phyloP scores from a whole-genome alignment of 2,113 vertebrate species.

The Deroptyus accipitrinus region DNA sequence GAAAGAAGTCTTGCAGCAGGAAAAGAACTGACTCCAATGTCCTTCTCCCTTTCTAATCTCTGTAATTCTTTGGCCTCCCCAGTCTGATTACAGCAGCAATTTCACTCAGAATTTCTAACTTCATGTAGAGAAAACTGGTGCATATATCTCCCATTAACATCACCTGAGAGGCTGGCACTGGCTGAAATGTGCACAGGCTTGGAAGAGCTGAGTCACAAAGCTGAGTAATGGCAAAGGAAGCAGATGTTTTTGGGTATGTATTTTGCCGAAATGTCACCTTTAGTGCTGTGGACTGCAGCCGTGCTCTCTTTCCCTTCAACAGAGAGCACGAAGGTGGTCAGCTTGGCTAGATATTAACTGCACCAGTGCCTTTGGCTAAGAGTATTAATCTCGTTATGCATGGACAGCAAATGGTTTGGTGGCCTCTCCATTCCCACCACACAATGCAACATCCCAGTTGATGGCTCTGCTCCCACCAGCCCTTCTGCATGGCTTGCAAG shows the following conservation, averaged over 20 bases:
- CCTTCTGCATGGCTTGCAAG: accelerated
- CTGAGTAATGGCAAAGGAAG: not conserved
- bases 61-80: not conserved
- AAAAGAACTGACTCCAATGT: not conserved
- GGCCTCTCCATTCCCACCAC: accelerated
- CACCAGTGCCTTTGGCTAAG: not conserved
- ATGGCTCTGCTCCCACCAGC: not conserved
- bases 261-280: constrained; percentile 4
- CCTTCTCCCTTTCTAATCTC: not conserved
- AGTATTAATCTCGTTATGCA: not conserved
- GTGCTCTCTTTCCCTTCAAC: not conserved
- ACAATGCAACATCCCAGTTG: not conserved
- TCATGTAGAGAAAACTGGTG: not conserved
- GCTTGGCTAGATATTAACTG: not conserved
- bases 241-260: not conserved
- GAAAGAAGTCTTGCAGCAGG: not conserved
- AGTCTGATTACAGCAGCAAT: not conserved
- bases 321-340: not conserved
- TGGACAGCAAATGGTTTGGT: not conserved
- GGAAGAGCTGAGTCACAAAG: not conserved
- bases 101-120: not conserved
- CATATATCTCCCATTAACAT: accelerated
- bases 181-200: not conserved
- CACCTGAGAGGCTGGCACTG: not conserved
- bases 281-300: not conserved